Evolutionary conservation across 1,140 invertebrate genomes (phyloP).

Genomic region (Agrilus planipennis): DNA sequence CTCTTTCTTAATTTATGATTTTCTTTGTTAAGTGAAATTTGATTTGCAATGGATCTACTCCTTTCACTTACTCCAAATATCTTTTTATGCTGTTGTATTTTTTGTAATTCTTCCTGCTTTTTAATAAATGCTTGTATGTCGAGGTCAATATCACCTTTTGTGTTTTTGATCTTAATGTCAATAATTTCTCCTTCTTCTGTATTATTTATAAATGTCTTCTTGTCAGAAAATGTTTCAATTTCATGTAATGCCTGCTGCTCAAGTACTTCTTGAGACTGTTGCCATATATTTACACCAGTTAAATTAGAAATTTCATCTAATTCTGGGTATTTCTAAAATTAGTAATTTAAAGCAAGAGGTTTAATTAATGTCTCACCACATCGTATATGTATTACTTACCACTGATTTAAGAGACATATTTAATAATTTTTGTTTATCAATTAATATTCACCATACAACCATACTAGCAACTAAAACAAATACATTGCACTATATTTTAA

Average conservation of each 20-base stretch:
- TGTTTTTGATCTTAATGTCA: conserved; percentile 12
- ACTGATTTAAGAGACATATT: no score
- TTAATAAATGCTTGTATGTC: conserved; percentile 22
- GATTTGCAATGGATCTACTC: conserved; percentile 29
- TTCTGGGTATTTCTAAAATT: neutral
- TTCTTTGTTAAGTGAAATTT: neutral
- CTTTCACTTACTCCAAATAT: conserved; percentile 27
- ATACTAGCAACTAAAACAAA: no score
- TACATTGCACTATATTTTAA: no score
- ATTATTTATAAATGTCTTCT: conserved; percentile 9
- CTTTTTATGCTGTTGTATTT: conserved; percentile 20
- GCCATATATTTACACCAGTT: conserved; percentile 26
- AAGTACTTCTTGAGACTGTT: conserved; percentile 23
- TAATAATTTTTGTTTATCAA: no score
- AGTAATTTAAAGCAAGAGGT: neutral
- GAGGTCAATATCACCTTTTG: conserved; percentile 4
- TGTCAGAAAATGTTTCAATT: conserved; percentile 24
- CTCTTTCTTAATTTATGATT: no score
- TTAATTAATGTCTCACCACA: neutral
- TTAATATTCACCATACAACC: no score
- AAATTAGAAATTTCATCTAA: conserved; percentile 5
- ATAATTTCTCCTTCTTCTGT: conserved; percentile 10
- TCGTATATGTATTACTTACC: no score
- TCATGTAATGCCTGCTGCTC: conserved; percentile 30
- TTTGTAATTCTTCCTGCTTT: conserved; percentile 24